Evolutionary conservation across 2,888 invertebrate species (phyloP).

Genomic region (Andricus quercusramuli): DNA sequence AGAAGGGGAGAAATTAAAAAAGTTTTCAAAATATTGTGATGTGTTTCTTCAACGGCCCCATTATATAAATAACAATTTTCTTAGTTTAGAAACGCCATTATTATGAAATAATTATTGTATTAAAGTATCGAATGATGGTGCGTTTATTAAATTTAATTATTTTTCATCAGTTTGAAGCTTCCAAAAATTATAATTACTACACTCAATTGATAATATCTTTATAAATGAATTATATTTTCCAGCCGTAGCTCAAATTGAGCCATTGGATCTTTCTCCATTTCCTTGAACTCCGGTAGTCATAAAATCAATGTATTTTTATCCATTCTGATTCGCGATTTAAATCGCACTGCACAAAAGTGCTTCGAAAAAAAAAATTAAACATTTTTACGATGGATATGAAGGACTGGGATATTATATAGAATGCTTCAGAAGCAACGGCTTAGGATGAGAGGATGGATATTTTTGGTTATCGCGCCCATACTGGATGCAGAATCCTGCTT

Average conservation of each 20-base stretch:
- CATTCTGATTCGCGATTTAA: conserved; percentile 9
- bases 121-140: too few species aligned
- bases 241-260: not conserved
- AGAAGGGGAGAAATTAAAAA: too few species aligned
- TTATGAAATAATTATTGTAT: too few species aligned
- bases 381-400: conserved; percentile 32
- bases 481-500: conserved; percentile 33
- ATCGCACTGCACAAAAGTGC: not conserved
- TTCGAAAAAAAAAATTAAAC: not conserved
- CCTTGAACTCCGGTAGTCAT: not conserved
- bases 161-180: too few species aligned
- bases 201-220: not conserved
- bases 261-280: not conserved
- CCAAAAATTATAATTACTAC: not conserved
- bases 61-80: too few species aligned
- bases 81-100: too few species aligned
- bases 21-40: too few species aligned
- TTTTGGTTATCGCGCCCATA: conserved; percentile 58
- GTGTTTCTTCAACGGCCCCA: too few species aligned
- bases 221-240: not conserved
- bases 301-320: conserved; percentile 3
- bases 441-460: conserved; percentile 57
- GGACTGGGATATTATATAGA: conserved; percentile 32
- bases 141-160: too few species aligned
- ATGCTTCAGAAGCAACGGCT: conserved; percentile 28